phyloP scores from a whole-genome alignment of 2,113 vertebrate species.

The Vireo altiloquus region DNA sequence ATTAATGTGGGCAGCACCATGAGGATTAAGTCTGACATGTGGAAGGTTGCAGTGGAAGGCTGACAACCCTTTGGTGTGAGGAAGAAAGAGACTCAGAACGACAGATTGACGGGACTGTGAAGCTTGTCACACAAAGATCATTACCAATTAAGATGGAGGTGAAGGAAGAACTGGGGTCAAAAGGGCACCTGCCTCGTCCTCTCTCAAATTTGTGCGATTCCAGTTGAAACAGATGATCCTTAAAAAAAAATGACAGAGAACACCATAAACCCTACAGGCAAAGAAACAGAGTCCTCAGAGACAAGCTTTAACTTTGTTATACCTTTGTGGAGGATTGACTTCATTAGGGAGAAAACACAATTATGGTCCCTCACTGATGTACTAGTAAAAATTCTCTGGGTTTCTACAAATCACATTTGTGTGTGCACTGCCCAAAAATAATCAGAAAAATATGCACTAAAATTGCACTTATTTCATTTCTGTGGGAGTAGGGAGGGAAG shows the following conservation, averaged over 20 bases:
- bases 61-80: not conserved
- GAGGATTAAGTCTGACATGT: not conserved
- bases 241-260: constrained; percentile 24
- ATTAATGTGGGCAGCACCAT: not conserved
- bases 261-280: not conserved
- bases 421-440: not conserved
- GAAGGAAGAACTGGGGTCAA: constrained; percentile 87
- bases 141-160: constrained; percentile 88
- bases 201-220: constrained; percentile 81
- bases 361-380: not conserved
- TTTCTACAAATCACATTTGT: not conserved
- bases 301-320: not conserved
- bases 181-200: constrained; percentile 91
- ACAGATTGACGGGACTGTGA: not conserved
- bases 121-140: constrained; percentile 27
- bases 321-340: not conserved
- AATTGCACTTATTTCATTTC: not conserved
- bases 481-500: not conserved
- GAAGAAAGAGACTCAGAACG: not conserved
- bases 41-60: not conserved
- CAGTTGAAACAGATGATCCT: constrained; percentile 84
- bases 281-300: not conserved
- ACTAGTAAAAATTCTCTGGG: not conserved
- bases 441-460: not conserved
- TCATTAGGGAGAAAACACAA: not conserved